Percentiles rank a stretch among this genome's conserved stretches.
phyloP scores from a whole-genome alignment of 2,113 vertebrate species.

The Ictalurus furcatus region DNA sequence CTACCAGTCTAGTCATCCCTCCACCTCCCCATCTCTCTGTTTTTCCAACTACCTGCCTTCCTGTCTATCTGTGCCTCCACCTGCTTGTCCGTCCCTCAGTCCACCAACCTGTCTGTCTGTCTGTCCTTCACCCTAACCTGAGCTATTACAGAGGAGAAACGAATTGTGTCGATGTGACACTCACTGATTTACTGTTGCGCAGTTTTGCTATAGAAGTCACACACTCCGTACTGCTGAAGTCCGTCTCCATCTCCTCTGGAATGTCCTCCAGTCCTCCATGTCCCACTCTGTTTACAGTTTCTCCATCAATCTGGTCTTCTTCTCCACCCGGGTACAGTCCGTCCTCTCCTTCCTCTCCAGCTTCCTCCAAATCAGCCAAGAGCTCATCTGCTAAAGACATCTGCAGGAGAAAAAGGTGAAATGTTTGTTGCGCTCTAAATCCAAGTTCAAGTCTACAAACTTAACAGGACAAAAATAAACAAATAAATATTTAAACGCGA shows the following conservation, averaged over 20 bases:
- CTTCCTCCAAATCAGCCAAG: conserved; percentile 88
- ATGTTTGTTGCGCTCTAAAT: background rate
- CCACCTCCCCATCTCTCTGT: background rate
- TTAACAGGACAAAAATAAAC: background rate
- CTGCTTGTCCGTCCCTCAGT: background rate
- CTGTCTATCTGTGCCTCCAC: background rate
- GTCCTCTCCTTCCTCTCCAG: conserved; percentile 84
- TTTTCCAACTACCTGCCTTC: background rate
- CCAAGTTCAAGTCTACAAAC: background rate
- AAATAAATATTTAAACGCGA: background rate
- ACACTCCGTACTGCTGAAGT: conserved; percentile 81
- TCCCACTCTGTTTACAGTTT: conserved; percentile 60
- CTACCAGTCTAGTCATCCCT: background rate
- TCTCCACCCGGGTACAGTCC: conserved; percentile 82
- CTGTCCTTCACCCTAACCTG: background rate
- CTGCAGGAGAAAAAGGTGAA: background rate
- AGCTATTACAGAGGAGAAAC: background rate
- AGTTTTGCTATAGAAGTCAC: conserved; percentile 89
- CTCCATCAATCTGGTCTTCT: conserved; percentile 82
- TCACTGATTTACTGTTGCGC: conserved; percentile 86
- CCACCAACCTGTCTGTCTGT: no score
- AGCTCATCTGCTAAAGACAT: conserved; percentile 93
- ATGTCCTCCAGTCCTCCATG: conserved; percentile 80
- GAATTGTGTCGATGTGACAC: background rate
- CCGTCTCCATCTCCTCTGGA: conserved; percentile 87